Conservation (phyloP, 2,113 vertebrate species). For the Oxyura jamaicensis region DNA sequence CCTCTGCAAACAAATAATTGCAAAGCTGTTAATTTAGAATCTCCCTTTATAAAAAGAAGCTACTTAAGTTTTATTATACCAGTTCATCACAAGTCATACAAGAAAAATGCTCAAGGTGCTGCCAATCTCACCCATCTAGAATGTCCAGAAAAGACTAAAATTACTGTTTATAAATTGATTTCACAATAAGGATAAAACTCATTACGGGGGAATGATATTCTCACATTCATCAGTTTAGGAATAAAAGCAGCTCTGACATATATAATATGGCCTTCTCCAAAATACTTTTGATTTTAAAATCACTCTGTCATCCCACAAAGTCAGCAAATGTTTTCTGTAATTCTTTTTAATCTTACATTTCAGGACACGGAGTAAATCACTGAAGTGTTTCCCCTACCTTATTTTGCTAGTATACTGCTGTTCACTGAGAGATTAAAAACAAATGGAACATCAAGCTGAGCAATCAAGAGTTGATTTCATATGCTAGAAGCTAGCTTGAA, state of each 20-base stretch:
- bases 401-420: conserved; percentile 14
- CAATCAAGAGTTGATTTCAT: conserved; percentile 54
- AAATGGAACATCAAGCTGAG: conserved; percentile 25
- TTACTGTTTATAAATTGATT: background rate
- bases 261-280: background rate
- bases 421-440: conserved; percentile 21
- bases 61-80: background rate
- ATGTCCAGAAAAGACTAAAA: background rate
- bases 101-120: background rate
- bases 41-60: background rate
- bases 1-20: background rate
- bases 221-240: background rate
- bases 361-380: background rate
- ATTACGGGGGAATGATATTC: background rate
- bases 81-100: background rate
- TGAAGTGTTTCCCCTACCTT: background rate
- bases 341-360: conserved; percentile 9
- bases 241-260: background rate
- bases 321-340: background rate
- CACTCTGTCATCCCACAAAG: conserved; percentile 10
- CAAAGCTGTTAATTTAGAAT: background rate
- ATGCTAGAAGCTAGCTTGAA: conserved; percentile 8
- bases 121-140: background rate
- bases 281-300: conserved; percentile 18
- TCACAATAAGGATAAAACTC: background rate